phyloP scores from a whole-genome alignment of 2,113 vertebrate genomes.

The Engystomops pustulosus region DNA sequence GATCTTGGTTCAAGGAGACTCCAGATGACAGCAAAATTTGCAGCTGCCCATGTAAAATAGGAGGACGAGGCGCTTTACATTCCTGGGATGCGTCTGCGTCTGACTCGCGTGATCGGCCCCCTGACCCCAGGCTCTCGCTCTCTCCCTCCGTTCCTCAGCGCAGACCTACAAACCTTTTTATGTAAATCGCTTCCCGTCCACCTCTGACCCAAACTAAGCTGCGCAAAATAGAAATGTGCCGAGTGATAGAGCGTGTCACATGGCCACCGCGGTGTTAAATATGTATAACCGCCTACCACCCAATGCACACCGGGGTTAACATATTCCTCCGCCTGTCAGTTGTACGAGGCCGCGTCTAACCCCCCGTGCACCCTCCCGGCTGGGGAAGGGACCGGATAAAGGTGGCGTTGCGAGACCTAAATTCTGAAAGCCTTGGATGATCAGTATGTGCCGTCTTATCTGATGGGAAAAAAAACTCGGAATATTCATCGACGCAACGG shows the following conservation, averaged over 20 bases:
- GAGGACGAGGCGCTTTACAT: slow-evolving; percentile 3
- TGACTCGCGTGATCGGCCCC: slow-evolving; percentile 19
- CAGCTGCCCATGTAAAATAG: not conserved
- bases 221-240: slow-evolving; percentile 30
- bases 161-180: slow-evolving; percentile 54
- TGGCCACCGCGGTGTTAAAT: slow-evolving; percentile 28
- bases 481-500: not conserved
- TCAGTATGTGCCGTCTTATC: not conserved
- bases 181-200: slow-evolving; percentile 41
- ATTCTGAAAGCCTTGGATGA: not conserved
- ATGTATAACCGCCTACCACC: slow-evolving; percentile 47
- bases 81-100: not conserved
- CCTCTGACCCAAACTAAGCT: slow-evolving; percentile 44
- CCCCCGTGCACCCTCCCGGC: not conserved
- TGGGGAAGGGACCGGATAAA: not conserved
- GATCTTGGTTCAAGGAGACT: not conserved
- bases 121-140: slow-evolving; percentile 14
- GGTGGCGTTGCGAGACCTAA: slow-evolving; percentile 12
- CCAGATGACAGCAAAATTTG: slow-evolving; percentile 29
- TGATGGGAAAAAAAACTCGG: not conserved
- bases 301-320: slow-evolving; percentile 37
- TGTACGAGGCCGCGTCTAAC: slow-evolving; percentile 34
- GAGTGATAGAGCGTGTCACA: slow-evolving; percentile 37
- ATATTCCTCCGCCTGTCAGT: slow-evolving; percentile 48
- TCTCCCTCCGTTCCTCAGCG: slow-evolving; percentile 23